Percentiles rank a stretch among this genome's conserved stretches.
phyloP scores from a whole-genome alignment of 2,797 vertebrate species.

The Oophaga sylvatica region DNA sequence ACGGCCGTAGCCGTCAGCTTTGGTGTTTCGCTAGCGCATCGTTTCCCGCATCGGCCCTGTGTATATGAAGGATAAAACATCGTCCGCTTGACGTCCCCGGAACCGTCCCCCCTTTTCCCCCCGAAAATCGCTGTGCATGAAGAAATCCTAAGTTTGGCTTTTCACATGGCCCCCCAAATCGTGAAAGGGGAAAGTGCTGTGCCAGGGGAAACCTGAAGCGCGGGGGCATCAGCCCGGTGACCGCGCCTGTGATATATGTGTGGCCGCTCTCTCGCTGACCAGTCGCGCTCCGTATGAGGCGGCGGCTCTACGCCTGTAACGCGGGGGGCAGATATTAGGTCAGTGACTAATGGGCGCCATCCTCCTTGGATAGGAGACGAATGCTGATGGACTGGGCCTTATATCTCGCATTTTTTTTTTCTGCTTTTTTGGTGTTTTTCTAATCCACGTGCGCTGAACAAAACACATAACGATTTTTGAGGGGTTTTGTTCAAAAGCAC shows the following conservation, averaged over 20 bases:
- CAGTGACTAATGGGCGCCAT: no score
- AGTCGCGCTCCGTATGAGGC: neutral
- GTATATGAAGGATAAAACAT: neutral
- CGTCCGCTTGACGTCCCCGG: conserved; percentile 13
- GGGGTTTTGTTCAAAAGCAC: no score
- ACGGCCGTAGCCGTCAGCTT: neutral
- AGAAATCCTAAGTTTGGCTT: neutral
- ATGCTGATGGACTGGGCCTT: no score
- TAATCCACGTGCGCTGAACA: no score
- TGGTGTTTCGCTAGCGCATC: neutral
- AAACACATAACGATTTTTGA: no score
- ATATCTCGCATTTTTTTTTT: no score
- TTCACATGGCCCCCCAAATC: conserved; percentile 23
- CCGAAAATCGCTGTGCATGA: neutral
- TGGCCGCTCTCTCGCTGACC: neutral
- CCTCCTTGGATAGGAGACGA: no score
- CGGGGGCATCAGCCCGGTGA: neutral
- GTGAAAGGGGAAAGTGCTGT: conserved; percentile 17
- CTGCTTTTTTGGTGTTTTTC: no score
- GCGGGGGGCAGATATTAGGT: no score
- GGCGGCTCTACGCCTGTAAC: no score
- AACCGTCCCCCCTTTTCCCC: neutral
- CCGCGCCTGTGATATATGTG: neutral
- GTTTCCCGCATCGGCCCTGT: no score
- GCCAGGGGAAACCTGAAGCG: neutral